Evolutionary conservation across 2,797 vertebrate genomes (phyloP), one percentile per base, ranked within the genome.

Genomic region (Bovichtus diacanthus): DNA sequence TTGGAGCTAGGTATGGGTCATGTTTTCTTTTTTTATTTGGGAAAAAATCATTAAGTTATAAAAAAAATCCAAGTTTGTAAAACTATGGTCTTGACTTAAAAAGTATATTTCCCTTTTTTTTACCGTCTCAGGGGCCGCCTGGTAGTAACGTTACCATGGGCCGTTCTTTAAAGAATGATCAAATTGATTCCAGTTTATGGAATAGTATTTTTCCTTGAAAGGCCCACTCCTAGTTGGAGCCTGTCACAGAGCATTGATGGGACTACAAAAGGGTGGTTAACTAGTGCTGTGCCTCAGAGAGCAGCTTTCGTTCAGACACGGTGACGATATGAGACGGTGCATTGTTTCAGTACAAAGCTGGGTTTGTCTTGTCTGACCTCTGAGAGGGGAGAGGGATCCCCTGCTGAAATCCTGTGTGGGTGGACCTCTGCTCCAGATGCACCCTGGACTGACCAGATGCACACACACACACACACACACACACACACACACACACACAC

Each of bases 401-500:
- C 78, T 78, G 77, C 82, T 90, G 78, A 79, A 76, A 54, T 76
- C 70, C 73, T 75, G 81, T 51, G 90, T 88, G 87, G 90, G 93
- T 80, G 79, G 84, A 92, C 78, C 85, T 85, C 78, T 89, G 85
- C 60, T 82, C 90, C 84, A 91, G 69, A 89, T 87, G 81, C 83
- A 80, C 84, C 78, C 91, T 87, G 92, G 46, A 64, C 78, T 74
- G 71, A 82, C 81, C 87, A 92, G 88, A 90, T 91, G 85, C 56
- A 46, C 55, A 21, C 16, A 27, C 56, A 55, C 61, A 21, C 27
- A 51, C 70, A 31, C 47, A 60, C 53, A 61, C 56, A 56, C 49
- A 61, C 54, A 60, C 39, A 62, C 41, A 56, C 41, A 59, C 23
- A 49, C 44, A 65, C 41, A 65, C 60, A 41, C 23, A 49, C 44